Base-by-base conservation (phyloP, 1,140 invertebrate genomes). In the Thaumatotibia leucotreta region DNA sequence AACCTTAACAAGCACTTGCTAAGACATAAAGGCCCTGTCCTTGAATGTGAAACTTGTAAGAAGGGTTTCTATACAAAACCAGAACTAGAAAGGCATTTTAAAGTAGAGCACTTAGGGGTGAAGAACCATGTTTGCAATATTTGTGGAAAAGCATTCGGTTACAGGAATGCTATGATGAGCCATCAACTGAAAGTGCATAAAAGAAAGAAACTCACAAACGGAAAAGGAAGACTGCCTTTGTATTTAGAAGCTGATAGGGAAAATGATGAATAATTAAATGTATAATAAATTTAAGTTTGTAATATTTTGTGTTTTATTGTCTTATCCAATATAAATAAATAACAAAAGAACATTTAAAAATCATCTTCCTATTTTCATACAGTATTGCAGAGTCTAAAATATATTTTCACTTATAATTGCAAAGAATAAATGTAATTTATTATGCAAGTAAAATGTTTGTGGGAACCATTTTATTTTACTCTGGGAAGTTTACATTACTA, bases 101-200 rank as follows among this genome's bases (percentile, higher is more conserved):
- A 61, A 49, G 61, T 24, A 24, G 27, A 67, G 17, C 73, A 75
- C 65, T 63, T 68, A 23, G 24, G 27, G 1, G 10, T 68, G 6
- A 68, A 62, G 52, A 65, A 67, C 62, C 50, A 66, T 61, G 33
- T 65, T 27, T 75, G 73, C 49, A 58, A 70, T 61, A 58, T 63
- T 6, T 75, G 73, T 32, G 73, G 70, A 5, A 72, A 69, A 64
- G 68, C 61, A 1, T 75, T 67, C 58, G 62, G 61, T 5, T 66
- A 66, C 24, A 64, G 73, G 24, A 71, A 72, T 14, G 58, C 50
- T 35, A 65, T 75, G 70, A 49, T 75, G 45, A 61, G 63, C 39
- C 73, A 72, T 24, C 70, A 75, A 29, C 45, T 72, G 6, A 73
- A 63, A 63, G 66, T 72, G 0, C 73, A 75, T 62, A 75, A 74